Conservation (phyloP, 1,140 invertebrate species). For the Antheraea mylitta region DNA sequence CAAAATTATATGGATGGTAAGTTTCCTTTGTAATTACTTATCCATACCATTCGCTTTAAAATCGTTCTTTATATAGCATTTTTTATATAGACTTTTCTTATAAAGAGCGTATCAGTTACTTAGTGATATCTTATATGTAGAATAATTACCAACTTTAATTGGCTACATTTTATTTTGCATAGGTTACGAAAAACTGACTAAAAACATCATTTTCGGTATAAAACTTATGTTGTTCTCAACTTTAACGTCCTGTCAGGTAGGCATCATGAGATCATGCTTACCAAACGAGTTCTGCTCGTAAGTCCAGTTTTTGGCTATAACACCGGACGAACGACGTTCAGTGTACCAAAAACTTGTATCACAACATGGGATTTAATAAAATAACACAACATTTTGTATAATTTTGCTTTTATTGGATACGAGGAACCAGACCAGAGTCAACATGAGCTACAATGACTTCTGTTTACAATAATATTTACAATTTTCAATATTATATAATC, state of each 20-base stretch:
- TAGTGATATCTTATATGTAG: too few species aligned
- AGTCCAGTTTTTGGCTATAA: constrained; percentile 2
- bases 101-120: too few species aligned
- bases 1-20: too few species aligned
- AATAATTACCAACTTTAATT: too few species aligned
- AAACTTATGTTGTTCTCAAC: background rate
- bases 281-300: background rate
- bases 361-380: constrained; percentile 16
- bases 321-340: background rate
- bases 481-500: constrained; percentile 67
- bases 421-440: constrained; percentile 74
- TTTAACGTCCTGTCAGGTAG: background rate
- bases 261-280: background rate
- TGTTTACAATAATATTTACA: constrained; percentile 77
- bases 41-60: too few species aligned
- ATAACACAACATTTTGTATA: constrained; percentile 56
- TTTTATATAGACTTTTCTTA: too few species aligned
- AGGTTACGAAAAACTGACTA: too few species aligned
- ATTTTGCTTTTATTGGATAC: constrained; percentile 77
- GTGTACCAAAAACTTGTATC: background rate
- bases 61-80: too few species aligned
- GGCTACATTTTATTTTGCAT: too few species aligned
- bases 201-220: too few species aligned
- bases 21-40: too few species aligned
- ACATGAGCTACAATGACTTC: constrained; percentile 77